Conservation (phyloP, 2,888 invertebrate genomes). For the Calameuta filiformis region DNA sequence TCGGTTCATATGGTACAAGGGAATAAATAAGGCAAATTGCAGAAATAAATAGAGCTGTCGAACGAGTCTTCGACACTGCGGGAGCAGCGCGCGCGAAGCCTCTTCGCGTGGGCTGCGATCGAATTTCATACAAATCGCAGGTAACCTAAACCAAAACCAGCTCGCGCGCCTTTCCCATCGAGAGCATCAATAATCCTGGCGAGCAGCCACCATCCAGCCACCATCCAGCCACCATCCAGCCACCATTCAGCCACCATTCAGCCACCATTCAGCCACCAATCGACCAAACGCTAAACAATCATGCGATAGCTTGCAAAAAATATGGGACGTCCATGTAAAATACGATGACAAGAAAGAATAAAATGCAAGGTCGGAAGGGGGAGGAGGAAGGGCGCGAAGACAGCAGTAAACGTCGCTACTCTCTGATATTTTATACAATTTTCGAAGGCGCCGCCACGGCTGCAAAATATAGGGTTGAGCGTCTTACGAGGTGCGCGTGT, state of each 20-base stretch:
- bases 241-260: too few species aligned
- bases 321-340: conserved; percentile 19
- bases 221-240: neutral
- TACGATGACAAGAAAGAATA: conserved; percentile 13
- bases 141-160: conserved; percentile 60
- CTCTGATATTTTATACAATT: conserved; percentile 21
- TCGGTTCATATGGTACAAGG: conserved; percentile 20
- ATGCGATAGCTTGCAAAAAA: conserved; percentile 11
- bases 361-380: conserved; percentile 14
- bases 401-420: conserved; percentile 18
- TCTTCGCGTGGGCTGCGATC: conserved; percentile 43
- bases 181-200: conserved; percentile 51
- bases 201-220: conserved; percentile 1
- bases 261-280: neutral
- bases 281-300: conserved; percentile 3
- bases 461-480: too few species aligned
- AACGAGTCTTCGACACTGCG: conserved; percentile 41
- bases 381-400: conserved; percentile 11
- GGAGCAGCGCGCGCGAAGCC: conserved; percentile 15
- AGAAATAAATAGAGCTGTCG: conserved; percentile 60
- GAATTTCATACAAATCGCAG: conserved; percentile 63
- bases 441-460: neutral
- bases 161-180: conserved; percentile 36
- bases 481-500: too few species aligned
- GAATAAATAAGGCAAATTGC: conserved; percentile 41